phyloP scores from a whole-genome alignment of 2,797 vertebrate species.

The Catamblyrhynchus diadema region DNA sequence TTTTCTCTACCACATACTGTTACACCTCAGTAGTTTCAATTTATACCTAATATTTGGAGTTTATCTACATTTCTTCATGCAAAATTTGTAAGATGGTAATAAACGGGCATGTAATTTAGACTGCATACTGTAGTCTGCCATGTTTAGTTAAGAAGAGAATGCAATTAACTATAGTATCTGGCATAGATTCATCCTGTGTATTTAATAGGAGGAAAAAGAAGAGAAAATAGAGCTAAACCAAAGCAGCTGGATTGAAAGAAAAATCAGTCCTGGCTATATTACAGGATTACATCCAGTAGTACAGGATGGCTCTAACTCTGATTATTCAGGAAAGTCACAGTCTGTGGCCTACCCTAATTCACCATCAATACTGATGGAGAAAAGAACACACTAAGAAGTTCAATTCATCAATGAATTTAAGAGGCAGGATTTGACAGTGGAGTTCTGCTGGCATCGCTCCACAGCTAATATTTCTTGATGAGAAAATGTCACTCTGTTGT shows the following conservation, averaged over 20 bases:
- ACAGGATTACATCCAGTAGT: neutral
- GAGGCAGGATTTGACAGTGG: neutral
- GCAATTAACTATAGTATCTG: neutral
- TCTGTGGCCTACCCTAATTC: neutral
- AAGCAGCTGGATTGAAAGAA: neutral
- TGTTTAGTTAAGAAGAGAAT: neutral
- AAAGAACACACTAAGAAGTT: neutral
- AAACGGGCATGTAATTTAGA: neutral
- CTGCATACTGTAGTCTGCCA: neutral
- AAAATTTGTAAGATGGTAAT: neutral
- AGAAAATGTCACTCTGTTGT: neutral
- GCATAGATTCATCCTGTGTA: neutral
- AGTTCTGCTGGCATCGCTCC: neutral
- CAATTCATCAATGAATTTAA: neutral
- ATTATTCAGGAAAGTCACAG: neutral
- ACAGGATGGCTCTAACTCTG: neutral
- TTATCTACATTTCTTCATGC: neutral
- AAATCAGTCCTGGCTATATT: neutral
- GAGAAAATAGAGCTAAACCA: neutral
- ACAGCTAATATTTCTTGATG: neutral
- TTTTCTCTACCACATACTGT: neutral
- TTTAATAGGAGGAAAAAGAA: neutral
- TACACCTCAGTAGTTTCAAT: neutral
- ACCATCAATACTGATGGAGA: accelerated
- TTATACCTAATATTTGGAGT: neutral